Evolutionary conservation across 2,113 vertebrate genomes (phyloP).

Genomic region (Neogale vison): DNA sequence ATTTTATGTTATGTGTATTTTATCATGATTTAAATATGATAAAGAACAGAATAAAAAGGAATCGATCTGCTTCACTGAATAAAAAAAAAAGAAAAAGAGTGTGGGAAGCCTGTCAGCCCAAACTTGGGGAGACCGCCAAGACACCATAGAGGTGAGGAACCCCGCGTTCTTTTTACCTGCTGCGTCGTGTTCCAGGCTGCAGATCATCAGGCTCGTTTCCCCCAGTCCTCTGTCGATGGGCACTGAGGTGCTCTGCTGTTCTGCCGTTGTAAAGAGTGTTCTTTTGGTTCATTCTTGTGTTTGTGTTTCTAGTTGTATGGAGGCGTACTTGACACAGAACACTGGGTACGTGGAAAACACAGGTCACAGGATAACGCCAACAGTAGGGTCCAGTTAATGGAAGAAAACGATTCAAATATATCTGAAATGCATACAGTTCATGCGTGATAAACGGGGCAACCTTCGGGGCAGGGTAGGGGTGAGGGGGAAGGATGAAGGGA

Average conservation of each 20-base stretch:
- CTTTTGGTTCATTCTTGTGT: background rate
- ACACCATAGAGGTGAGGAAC: background rate
- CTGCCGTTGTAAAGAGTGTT: background rate
- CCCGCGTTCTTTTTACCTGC: background rate
- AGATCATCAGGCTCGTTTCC: background rate
- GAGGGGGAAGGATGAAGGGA: too few relatives aligned
- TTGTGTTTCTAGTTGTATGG: background rate
- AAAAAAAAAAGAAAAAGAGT: background rate
- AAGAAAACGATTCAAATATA: background rate
- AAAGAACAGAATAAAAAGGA: background rate
- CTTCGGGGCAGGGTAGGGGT: background rate
- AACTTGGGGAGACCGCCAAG: background rate
- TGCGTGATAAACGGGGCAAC: fast-evolving
- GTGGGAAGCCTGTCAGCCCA: background rate
- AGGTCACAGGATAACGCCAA: fast-evolving
- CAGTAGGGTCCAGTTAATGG: fast-evolving
- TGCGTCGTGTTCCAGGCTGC: background rate
- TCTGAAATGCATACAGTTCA: background rate
- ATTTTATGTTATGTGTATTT: background rate
- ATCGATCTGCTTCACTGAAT: background rate
- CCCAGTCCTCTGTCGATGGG: background rate
- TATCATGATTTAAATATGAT: background rate
- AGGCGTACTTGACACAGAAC: background rate
- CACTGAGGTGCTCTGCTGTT: background rate
- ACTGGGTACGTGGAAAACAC: background rate